Conservation (phyloP, 1,140 invertebrate genomes). For the Caerostris extrusa region DNA sequence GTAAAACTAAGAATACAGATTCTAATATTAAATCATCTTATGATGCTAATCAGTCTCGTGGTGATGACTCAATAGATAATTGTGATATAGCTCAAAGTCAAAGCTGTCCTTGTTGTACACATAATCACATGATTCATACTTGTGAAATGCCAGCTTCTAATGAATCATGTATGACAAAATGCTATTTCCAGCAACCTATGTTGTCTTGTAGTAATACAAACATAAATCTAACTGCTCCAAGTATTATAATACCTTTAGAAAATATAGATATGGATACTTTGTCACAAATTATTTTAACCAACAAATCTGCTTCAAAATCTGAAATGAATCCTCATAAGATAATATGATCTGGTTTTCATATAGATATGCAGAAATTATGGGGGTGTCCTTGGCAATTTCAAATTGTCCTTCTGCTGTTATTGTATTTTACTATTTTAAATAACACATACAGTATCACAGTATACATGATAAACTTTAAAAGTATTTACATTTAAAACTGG, state of each 20-base stretch:
- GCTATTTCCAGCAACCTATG: neutral
- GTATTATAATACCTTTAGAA: neutral
- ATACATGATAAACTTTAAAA: neutral
- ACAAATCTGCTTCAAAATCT: neutral
- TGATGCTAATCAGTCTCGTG: neutral
- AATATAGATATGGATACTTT: neutral
- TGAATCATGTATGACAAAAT: neutral
- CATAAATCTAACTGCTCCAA: neutral
- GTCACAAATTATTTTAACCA: neutral
- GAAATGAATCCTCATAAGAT: neutral
- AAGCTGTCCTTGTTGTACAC: neutral
- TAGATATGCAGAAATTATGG: neutral
- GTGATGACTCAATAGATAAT: neutral
- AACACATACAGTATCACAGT: no score
- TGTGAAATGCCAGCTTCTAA: neutral
- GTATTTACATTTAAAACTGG: neutral
- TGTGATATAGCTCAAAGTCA: neutral
- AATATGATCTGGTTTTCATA: neutral
- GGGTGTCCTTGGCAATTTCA: neutral
- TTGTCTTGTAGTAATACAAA: neutral
- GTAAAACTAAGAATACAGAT: neutral
- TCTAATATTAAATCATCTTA: neutral
- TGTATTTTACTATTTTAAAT: neutral
- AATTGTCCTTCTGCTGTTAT: neutral
- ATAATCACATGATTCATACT: neutral